Evolutionary conservation across 1,140 invertebrate species (phyloP).

Genomic region (Adelges cooleyi): DNA sequence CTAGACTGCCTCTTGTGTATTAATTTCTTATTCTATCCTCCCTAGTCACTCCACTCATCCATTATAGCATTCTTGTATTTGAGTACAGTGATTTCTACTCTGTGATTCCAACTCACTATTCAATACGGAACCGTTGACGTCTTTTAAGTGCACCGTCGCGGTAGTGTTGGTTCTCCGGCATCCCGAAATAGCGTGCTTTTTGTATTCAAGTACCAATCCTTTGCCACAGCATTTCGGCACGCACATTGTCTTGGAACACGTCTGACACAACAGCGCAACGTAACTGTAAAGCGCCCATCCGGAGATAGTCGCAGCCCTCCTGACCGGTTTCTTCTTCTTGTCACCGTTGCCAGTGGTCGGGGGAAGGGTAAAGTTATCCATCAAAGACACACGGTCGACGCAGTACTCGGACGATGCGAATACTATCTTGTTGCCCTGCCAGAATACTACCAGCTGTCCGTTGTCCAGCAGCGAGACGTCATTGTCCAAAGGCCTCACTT

Average conservation of each 20-base stretch:
- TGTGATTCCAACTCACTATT: neutral
- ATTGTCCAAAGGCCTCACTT: neutral
- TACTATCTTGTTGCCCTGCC: neutral
- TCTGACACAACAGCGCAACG: conserved; percentile 25
- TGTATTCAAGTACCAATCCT: neutral
- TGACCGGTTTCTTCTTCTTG: neutral
- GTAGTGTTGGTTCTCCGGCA: neutral
- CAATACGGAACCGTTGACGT: neutral
- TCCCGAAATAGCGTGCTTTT: neutral
- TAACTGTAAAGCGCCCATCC: neutral
- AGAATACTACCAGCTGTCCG: neutral
- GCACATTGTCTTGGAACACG: conserved; percentile 8
- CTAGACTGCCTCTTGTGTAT: too few relatives aligned
- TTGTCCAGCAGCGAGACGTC: conserved; percentile 13
- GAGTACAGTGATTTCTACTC: neutral
- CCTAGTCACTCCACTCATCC: too few relatives aligned
- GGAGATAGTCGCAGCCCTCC: neutral
- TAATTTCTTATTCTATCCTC: too few relatives aligned
- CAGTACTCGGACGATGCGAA: conserved; percentile 9
- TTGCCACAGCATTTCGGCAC: conserved; percentile 27
- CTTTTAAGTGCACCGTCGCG: neutral
- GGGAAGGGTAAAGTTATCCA: neutral
- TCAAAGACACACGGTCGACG: conserved; percentile 23
- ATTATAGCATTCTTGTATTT: too few relatives aligned
- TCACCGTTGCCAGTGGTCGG: too few relatives aligned